Evolutionary conservation across 2,113 vertebrate genomes (phyloP).

Genomic region (Callopanchax toddi): DNA sequence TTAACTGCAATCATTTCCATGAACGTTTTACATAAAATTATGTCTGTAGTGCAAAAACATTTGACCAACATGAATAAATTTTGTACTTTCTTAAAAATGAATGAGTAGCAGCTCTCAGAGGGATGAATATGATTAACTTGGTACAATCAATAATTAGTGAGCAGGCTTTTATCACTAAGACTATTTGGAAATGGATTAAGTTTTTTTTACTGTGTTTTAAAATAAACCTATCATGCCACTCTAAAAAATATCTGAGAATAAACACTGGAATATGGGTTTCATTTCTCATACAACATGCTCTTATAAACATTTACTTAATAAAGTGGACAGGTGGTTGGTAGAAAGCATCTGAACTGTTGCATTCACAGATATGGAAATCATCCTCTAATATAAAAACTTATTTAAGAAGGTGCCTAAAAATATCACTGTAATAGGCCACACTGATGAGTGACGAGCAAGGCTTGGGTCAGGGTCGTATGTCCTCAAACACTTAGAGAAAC

Average conservation of each 20-base stretch:
- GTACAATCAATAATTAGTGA: constrained; percentile 8
- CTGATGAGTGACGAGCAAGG: constrained; percentile 68
- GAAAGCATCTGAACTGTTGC: constrained; percentile 24
- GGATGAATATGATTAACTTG: constrained; percentile 20
- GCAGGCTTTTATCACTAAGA: constrained; percentile 21
- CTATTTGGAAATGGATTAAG: constrained; percentile 22
- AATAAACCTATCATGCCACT: constrained; percentile 57
- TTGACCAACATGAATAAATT: constrained; percentile 14
- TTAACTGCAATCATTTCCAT: not conserved
- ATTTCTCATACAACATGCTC: constrained; percentile 66
- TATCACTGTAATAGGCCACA: constrained; percentile 68
- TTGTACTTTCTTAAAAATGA: constrained; percentile 11
- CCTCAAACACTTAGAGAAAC: constrained; percentile 74
- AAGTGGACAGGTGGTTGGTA: constrained; percentile 35
- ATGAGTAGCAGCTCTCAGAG: constrained; percentile 31
- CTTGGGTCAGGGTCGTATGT: constrained; percentile 67
- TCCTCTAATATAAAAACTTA: constrained; percentile 64
- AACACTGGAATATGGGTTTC: constrained; percentile 48
- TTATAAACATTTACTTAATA: constrained; percentile 57
- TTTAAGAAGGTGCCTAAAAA: constrained; percentile 68
- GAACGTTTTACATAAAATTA: not conserved
- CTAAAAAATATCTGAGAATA: constrained; percentile 57
- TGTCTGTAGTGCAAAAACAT: constrained; percentile 1
- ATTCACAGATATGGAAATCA: constrained; percentile 43
- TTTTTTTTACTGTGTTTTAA: constrained; percentile 7